Percentiles rank a stretch among this genome's conserved stretches.
Conservation (phyloP, 2,113 vertebrate species). For the Ellobius talpinus region DNA sequence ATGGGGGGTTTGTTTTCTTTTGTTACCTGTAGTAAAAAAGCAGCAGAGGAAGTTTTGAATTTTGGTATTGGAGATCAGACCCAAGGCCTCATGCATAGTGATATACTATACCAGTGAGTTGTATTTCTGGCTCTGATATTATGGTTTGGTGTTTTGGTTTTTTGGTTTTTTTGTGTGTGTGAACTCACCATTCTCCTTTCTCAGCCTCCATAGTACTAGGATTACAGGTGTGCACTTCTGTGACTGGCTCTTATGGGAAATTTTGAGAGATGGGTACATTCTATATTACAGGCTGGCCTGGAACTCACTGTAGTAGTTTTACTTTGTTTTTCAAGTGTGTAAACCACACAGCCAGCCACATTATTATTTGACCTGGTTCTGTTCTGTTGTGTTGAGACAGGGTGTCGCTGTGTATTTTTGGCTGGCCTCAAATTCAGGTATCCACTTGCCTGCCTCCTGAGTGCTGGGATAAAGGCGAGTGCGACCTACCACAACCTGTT, state of each 20-base stretch:
- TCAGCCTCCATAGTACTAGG: not conserved
- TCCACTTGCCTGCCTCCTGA: not conserved
- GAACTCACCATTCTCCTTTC: not conserved
- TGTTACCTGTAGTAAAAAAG: not conserved
- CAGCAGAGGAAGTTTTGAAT: not conserved
- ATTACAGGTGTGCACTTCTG: not conserved
- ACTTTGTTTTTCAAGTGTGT: not conserved
- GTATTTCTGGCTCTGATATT: not conserved
- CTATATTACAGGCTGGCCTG: not conserved
- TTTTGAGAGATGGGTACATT: not conserved
- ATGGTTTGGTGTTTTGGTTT: not conserved
- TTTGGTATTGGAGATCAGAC: not conserved
- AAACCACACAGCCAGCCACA: not conserved
- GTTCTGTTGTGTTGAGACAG: not conserved
- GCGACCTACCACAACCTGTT: not conserved
- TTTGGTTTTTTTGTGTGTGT: not conserved
- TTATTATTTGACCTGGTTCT: not conserved
- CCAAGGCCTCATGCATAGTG: not conserved
- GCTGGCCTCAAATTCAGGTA: not conserved
- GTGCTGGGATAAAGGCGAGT: not conserved
- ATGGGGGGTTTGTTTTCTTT: not conserved
- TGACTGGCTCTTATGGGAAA: not conserved
- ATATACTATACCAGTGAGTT: not conserved
- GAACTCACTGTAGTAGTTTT: not conserved
- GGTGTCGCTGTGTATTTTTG: not conserved